Conservation (phyloP, 2,888 invertebrate species). For the Eilema caniola region DNA sequence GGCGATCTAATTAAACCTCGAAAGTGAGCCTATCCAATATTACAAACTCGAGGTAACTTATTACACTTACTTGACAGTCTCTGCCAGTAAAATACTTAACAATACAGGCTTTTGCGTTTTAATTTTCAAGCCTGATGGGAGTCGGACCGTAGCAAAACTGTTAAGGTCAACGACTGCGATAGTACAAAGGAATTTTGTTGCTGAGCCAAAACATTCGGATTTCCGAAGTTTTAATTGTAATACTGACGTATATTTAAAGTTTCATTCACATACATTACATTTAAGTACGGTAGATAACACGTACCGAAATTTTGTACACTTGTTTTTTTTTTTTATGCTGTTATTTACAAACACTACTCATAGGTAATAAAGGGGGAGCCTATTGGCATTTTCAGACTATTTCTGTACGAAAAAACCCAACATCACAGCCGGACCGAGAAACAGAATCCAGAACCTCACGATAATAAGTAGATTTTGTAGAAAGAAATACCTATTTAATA, state of each 20-base stretch:
- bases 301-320: neutral
- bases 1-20: neutral
- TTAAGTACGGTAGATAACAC: neutral
- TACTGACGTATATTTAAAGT: neutral
- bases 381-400: neutral
- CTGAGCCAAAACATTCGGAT: neutral
- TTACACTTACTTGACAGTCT: neutral
- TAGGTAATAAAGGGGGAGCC: no score
- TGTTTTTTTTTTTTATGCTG: neutral
- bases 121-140: neutral
- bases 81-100: neutral
- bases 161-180: conserved; percentile 3
- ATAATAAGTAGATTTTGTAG: no score
- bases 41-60: neutral
- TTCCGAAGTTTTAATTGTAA: neutral
- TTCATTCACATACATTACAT: neutral
- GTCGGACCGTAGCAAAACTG: conserved; percentile 4
- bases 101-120: neutral
- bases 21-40: conserved; percentile 1
- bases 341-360: neutral
- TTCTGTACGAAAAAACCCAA: neutral
- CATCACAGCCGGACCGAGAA: neutral
- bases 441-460: neutral
- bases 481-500: no score
- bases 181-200: neutral